Conservation (phyloP, 2,888 invertebrate species). For the Perithous albicinctus region DNA sequence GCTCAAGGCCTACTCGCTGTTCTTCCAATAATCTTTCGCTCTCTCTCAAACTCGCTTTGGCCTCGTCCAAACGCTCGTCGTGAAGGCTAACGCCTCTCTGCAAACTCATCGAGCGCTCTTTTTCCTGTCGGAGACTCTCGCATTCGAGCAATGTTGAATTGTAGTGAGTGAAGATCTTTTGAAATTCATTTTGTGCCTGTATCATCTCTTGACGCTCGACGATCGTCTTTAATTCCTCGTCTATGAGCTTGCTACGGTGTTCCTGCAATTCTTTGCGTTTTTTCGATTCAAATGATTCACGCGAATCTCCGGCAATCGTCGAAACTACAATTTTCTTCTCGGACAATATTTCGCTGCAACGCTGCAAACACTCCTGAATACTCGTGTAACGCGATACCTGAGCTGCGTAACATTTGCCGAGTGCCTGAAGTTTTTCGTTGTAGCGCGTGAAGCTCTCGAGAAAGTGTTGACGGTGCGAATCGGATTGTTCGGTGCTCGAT, state of each 20-base stretch:
- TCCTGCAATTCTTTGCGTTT: conserved; percentile 65
- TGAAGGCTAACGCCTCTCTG: conserved; percentile 46
- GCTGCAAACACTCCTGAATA: conserved; percentile 74
- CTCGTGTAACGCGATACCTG: conserved; percentile 72
- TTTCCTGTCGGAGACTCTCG: conserved; percentile 75
- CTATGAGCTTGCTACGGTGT: conserved; percentile 69
- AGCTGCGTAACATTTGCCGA: conserved; percentile 72
- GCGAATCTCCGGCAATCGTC: background rate
- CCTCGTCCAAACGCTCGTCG: conserved; percentile 62
- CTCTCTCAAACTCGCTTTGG: conserved; percentile 56
- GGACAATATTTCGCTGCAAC: conserved; percentile 72
- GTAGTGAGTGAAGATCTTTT: conserved; percentile 77
- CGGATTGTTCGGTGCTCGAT: conserved; percentile 4
- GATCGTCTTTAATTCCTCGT: conserved; percentile 72
- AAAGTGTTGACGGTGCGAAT: conserved; percentile 63
- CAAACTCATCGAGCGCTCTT: conserved; percentile 57
- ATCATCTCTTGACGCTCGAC: conserved; percentile 73
- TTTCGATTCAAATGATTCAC: conserved; percentile 24
- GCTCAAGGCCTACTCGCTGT: conserved; percentile 36
- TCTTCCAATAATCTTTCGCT: conserved; percentile 65
- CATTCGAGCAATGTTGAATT: conserved; percentile 75
- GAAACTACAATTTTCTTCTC: background rate
- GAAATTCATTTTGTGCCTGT: conserved; percentile 75
- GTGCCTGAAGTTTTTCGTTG: conserved; percentile 70
- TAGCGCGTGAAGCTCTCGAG: conserved; percentile 73